Percentiles rank a stretch among this genome's conserved stretches.
phyloP scores from a whole-genome alignment of 2,113 vertebrate genomes.

The Eptesicus fuscus region DNA sequence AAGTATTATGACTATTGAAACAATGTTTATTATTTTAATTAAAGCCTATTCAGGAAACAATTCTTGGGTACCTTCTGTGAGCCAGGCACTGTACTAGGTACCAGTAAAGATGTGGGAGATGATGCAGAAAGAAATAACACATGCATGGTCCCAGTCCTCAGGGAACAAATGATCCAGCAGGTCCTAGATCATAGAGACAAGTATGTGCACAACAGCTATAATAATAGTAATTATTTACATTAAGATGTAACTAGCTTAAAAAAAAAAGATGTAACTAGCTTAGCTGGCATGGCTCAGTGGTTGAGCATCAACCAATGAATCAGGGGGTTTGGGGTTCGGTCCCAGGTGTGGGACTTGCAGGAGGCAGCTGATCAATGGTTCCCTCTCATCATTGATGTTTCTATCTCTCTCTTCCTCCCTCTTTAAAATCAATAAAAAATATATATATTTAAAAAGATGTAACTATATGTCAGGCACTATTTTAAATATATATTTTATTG shows the following conservation, averaged over 20 bases:
- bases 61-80: not conserved
- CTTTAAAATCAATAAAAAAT: not conserved
- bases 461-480: not conserved
- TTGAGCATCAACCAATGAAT: not conserved
- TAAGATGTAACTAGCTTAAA: not conserved
- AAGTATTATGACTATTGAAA: not conserved
- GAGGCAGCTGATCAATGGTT: not conserved
- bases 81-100: not conserved
- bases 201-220: not conserved
- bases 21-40: not conserved
- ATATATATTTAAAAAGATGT: not conserved
- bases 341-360: not conserved
- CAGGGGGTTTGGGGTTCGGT: not conserved
- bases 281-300: not conserved
- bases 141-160: not conserved
- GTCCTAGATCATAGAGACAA: not conserved
- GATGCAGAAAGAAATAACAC: not conserved
- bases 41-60: constrained; percentile 19
- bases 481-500: too few species aligned
- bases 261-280: not conserved
- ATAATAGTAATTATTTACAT: not conserved
- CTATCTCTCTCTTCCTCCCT: not conserved
- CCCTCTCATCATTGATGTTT: not conserved
- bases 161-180: not conserved
- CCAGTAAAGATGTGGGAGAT: not conserved